These are phyloP conservation scores for Lathronympha strigana DNA, from an alignment of 2,888 invertebrate species.

Conservation along the genomic window DNA sequence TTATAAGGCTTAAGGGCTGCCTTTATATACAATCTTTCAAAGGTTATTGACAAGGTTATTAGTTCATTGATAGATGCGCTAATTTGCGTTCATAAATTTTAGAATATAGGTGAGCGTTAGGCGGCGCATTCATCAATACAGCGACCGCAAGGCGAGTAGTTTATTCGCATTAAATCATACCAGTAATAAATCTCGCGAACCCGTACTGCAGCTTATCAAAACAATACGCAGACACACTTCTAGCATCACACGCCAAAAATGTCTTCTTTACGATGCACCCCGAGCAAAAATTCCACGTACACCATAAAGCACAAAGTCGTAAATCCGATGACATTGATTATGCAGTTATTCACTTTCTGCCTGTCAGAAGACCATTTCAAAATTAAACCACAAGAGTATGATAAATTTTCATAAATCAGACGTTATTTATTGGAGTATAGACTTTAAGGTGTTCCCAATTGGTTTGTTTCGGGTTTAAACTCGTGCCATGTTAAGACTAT, in stretches of 20 bases:
- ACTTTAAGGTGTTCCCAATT: slow-evolving; percentile 80
- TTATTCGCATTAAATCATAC: slow-evolving; percentile 84
- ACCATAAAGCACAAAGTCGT: slow-evolving; percentile 59
- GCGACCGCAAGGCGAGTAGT: slow-evolving; percentile 77
- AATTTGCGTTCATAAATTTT: slow-evolving; percentile 48
- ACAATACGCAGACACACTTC: slow-evolving; percentile 84
- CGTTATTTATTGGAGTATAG: slow-evolving; percentile 81
- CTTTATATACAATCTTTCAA: background rate
- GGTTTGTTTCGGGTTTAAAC: slow-evolving; percentile 74
- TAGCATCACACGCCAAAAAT: slow-evolving; percentile 65
- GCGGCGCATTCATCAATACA: slow-evolving; percentile 78
- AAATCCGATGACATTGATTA: slow-evolving; percentile 58
- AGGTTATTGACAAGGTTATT: slow-evolving; percentile 39
- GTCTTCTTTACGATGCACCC: slow-evolving; percentile 58
- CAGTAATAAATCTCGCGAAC: slow-evolving; percentile 82
- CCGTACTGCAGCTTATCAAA: slow-evolving; percentile 84
- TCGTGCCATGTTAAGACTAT: slow-evolving; percentile 67
- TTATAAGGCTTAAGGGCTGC: slow-evolving; percentile 29
- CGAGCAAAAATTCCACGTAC: slow-evolving; percentile 60
- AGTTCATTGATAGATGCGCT: slow-evolving; percentile 45
- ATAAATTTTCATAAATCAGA: slow-evolving; percentile 83
- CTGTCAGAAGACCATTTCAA: slow-evolving; percentile 72
- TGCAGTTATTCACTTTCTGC: slow-evolving; percentile 57
- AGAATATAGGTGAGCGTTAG: slow-evolving; percentile 66
- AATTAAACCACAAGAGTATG: slow-evolving; percentile 83